These are phyloP conservation scores for Craterocephalus amniculus DNA, from an alignment of 2,797 vertebrate genomes.

Conservation along the genomic window DNA sequence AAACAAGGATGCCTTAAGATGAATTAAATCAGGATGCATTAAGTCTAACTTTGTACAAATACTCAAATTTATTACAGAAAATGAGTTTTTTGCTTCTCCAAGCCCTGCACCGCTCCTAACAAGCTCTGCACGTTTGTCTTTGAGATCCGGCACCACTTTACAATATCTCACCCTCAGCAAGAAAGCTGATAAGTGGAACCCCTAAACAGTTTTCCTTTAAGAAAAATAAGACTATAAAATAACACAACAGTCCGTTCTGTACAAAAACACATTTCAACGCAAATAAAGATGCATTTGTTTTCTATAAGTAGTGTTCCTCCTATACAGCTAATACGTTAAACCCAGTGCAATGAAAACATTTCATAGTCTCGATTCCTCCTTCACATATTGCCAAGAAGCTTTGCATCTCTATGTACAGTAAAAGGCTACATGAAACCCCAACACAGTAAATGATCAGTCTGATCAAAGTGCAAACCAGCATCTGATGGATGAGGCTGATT, in stretches of 20 bases:
- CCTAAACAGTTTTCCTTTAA: conserved; percentile 8
- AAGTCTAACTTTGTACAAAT: neutral
- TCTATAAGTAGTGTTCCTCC: conserved; percentile 61
- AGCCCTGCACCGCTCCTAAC: too few species aligned
- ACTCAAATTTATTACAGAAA: too few species aligned
- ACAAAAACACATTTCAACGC: conserved; percentile 44
- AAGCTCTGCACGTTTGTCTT: neutral
- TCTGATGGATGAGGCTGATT: conserved; percentile 7
- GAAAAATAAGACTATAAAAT: conserved; percentile 37
- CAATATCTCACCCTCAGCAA: conserved; percentile 5
- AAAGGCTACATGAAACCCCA: conserved; percentile 52
- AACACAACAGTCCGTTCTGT: conserved; percentile 29
- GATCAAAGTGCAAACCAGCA: neutral
- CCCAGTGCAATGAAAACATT: conserved; percentile 82
- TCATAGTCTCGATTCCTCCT: conserved; percentile 70
- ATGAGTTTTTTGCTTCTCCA: neutral
- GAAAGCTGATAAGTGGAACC: neutral
- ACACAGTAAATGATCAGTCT: neutral
- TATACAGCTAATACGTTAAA: conserved; percentile 66
- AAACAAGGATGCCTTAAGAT: too few species aligned
- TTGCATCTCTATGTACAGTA: conserved; percentile 55
- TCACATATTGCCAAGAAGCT: conserved; percentile 51
- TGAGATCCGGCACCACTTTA: neutral
- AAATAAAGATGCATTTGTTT: conserved; percentile 28
- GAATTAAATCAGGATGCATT: neutral